Evolutionary conservation across 2,113 vertebrate genomes (phyloP), one percentile per base, ranked within the genome.

Genomic region (Fregetta grallaria): DNA sequence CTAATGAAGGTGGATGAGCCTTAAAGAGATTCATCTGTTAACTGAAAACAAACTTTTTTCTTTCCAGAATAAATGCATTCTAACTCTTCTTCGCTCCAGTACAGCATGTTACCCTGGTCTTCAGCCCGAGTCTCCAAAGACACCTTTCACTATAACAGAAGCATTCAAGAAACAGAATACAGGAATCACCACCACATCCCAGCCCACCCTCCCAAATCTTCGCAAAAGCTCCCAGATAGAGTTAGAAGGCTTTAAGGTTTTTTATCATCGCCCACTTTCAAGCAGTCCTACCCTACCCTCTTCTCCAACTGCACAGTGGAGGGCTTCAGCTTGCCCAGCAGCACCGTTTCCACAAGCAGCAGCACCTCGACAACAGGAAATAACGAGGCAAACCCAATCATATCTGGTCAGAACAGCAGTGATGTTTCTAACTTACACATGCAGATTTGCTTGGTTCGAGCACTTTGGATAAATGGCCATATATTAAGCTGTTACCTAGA

Each of bases 251-350:
- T 79, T 75, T n/a, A 82, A 67, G 6, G 2, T 4, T 38, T 74
- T 82, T 72, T n/a, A 32, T 36, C 2, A 1, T 40, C 0, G 0
- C 21, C 23, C 44, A 26, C 11, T 76, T 83, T 30, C 23, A 79
- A 83, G 47, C 7, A 86, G 29, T 63, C 40, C 53, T 55, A 58
- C 23, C 25, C 27, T 73, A n/a, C n/a, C 9, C 5, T 67, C 30
- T 80, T 50, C 80, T 65, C 30, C 49, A 36, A 13, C 42, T 86
- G 65, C 72, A 83, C 25, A 71, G 55, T 2, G 3, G 59, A 77
- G 6, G 30, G 17, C 70, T 83, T 76, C 84, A 86, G 22, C n/a
- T 72, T 61, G 52, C 42, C 32, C 30, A 94, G 44, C 34, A 76
- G 59, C 18, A 7, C 15, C 2, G 2, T 61, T 83, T 80, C 32